phyloP scores from a whole-genome alignment of 2,113 vertebrate genomes.

The Herpailurus yagouaroundi region DNA sequence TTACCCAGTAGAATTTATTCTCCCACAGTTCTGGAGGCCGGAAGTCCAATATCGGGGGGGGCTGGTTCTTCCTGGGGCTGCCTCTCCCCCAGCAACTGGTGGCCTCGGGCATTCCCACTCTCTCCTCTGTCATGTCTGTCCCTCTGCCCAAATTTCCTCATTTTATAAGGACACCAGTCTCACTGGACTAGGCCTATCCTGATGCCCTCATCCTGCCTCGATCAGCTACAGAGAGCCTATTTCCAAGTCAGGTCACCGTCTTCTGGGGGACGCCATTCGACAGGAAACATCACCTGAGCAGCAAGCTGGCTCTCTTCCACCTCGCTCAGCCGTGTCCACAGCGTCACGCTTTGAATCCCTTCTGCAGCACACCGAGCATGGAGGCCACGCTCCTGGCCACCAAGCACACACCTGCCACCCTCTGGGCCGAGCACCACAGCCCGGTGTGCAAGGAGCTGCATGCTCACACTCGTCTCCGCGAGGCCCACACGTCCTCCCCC shows the following conservation, averaged over 20 bases:
- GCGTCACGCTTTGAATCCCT: no score
- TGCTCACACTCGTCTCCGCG: accelerated
- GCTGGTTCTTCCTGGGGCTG: neutral
- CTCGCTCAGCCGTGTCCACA: neutral
- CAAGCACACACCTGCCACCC: neutral
- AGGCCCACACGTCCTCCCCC: neutral
- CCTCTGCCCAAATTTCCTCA: neutral
- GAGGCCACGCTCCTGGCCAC: neutral
- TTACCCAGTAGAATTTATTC: neutral
- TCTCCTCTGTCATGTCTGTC: neutral
- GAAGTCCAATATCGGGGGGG: neutral
- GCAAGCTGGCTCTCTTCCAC: neutral
- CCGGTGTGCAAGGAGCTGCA: neutral
- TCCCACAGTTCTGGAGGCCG: neutral
- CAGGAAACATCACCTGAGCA: neutral
- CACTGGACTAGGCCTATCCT: neutral
- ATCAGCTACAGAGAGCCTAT: neutral
- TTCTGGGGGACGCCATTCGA: no score
- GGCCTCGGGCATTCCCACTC: neutral
- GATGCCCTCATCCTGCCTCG: neutral
- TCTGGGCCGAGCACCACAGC: neutral
- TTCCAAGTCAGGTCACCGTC: neutral
- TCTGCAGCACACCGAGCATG: accelerated
- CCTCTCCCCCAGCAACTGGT: neutral
- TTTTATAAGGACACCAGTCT: neutral